Conservation (phyloP, 2,113 vertebrate genomes). For the Melanerpes formicivorus region DNA sequence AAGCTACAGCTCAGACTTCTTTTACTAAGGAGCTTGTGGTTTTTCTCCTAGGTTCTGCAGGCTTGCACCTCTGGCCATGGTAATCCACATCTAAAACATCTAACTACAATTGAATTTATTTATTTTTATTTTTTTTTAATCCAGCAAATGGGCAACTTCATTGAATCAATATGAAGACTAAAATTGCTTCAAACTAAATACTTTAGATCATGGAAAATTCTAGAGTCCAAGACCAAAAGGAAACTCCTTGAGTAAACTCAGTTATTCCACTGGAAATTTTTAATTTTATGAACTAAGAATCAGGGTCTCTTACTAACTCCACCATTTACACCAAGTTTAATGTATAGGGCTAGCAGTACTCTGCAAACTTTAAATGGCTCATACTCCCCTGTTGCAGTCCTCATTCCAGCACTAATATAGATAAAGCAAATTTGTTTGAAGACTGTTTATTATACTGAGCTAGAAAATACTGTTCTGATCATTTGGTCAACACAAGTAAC, state of each 20-base stretch:
- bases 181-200: background rate
- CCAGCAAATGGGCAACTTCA: background rate
- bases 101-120: background rate
- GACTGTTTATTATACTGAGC: background rate
- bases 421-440: background rate
- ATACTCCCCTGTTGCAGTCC: background rate
- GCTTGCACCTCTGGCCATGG: background rate
- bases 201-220: background rate
- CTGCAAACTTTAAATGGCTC: background rate
- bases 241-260: background rate
- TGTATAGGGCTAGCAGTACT: background rate
- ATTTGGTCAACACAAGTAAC: background rate
- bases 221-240: background rate
- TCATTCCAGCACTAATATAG: background rate
- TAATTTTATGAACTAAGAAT: background rate
- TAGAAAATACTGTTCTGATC: background rate
- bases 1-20: background rate
- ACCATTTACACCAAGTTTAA: background rate
- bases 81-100: background rate
- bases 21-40: background rate
- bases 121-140: background rate
- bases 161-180: background rate
- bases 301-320: background rate
- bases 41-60: background rate
- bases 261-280: background rate